Conservation (phyloP, 2,113 vertebrate genomes). For the Gambusia affinis region DNA sequence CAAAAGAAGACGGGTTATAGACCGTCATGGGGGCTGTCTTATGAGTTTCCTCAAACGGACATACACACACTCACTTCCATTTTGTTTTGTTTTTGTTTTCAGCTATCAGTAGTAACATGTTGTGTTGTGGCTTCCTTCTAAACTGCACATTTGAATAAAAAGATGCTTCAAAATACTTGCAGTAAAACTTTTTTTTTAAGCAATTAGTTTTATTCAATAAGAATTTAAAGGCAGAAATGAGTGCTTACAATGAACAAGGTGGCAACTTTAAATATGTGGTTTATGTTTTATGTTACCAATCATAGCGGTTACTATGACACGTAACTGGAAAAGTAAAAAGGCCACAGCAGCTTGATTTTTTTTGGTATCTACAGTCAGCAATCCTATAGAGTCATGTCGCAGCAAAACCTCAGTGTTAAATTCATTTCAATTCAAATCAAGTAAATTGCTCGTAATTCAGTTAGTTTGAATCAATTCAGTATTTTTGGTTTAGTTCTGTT, state of each 20-base stretch:
- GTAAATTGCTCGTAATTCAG: too few relatives aligned
- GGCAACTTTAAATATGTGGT: background rate
- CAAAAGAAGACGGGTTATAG: conserved; percentile 66
- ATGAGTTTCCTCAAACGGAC: conserved; percentile 52
- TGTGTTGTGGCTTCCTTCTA: too few relatives aligned
- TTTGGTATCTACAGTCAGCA: background rate
- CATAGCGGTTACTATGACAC: background rate
- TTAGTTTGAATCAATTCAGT: too few relatives aligned
- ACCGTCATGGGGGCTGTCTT: conserved; percentile 65
- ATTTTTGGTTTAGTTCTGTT: too few relatives aligned
- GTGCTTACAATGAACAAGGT: background rate
- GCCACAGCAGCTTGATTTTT: background rate
- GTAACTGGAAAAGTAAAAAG: background rate
- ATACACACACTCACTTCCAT: conserved; percentile 19
- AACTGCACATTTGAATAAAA: too few relatives aligned
- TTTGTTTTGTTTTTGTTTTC: background rate
- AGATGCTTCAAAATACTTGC: background rate
- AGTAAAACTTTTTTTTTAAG: background rate
- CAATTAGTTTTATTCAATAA: too few relatives aligned
- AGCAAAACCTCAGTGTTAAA: background rate
- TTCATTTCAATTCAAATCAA: background rate
- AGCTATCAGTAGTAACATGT: background rate
- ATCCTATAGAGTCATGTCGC: background rate
- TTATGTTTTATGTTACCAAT: conserved; percentile 1
- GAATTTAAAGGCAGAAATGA: background rate